Conservation (phyloP, 2,797 vertebrate species). For the Acipenser ruthenus region DNA sequence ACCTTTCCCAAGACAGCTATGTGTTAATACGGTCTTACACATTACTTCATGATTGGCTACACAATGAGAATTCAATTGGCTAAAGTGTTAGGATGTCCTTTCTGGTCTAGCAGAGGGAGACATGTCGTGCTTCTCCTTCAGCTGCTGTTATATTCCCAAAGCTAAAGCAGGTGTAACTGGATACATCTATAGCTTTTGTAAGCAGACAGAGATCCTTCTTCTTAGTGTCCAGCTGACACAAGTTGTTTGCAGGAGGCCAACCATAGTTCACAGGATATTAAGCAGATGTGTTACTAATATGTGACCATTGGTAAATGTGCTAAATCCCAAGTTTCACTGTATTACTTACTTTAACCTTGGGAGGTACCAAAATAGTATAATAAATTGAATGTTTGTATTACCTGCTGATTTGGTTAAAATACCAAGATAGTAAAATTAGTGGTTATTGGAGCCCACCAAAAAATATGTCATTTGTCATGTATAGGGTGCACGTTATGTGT, state of each 20-base stretch:
- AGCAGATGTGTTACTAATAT: slow-evolving; percentile 19
- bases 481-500: too few relatives aligned
- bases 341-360: too few relatives aligned
- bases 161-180: slow-evolving; percentile 13
- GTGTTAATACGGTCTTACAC: slow-evolving; percentile 36
- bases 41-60: slow-evolving; percentile 29
- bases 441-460: neutral
- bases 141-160: slow-evolving; percentile 13
- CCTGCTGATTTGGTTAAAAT: too few relatives aligned
- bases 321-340: too few relatives aligned
- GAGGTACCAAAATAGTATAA: too few relatives aligned
- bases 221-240: too few relatives aligned
- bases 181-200: slow-evolving; percentile 19
- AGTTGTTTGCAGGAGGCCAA: too few relatives aligned
- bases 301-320: too few relatives aligned
- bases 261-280: too few relatives aligned
- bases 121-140: slow-evolving; percentile 35
- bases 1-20: slow-evolving; percentile 20
- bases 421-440: too few relatives aligned
- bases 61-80: slow-evolving; percentile 42
- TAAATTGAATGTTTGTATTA: slow-evolving; percentile 1
- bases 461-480: neutral
- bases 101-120: slow-evolving; percentile 28
- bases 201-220: slow-evolving; percentile 16
- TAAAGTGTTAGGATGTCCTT: slow-evolving; percentile 35